Conservation (phyloP, 2,888 invertebrate genomes). For the Magallana nippona region DNA sequence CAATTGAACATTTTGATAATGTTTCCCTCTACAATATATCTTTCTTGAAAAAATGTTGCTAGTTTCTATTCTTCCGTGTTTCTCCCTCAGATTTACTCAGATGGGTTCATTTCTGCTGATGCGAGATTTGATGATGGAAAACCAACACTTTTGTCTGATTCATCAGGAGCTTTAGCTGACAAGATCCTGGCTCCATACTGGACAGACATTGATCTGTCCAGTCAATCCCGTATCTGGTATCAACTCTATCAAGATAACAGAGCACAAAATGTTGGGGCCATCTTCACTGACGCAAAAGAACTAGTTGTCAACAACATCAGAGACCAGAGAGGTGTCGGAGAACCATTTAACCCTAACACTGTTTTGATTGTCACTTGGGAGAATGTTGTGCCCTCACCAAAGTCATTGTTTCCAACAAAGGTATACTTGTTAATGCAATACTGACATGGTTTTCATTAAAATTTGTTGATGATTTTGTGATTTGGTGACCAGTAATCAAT, state of each 20-base stretch:
- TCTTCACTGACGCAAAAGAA: not conserved
- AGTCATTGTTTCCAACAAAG: not conserved
- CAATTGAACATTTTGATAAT: too few relatives aligned
- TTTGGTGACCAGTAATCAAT: too few relatives aligned
- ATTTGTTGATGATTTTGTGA: too few relatives aligned
- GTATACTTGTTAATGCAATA: not conserved
- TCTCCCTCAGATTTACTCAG: conserved; percentile 39
- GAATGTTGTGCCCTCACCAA: conserved; percentile 35
- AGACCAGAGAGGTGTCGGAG: not conserved
- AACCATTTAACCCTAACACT: conserved; percentile 36
- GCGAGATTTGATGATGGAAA: not conserved
- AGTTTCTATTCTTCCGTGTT: too few relatives aligned
- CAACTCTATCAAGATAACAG: conserved; percentile 35
- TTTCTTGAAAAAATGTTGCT: too few relatives aligned
- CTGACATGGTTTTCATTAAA: not conserved
- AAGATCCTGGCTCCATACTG: conserved; percentile 44
- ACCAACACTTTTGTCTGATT: conserved; percentile 1
- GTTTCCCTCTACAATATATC: too few relatives aligned
- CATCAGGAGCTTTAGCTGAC: not conserved
- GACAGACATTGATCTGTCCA: conserved; percentile 18
- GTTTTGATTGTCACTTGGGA: conserved; percentile 45
- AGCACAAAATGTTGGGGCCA: not conserved
- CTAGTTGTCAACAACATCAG: conserved; percentile 3
- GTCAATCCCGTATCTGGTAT: conserved; percentile 39
- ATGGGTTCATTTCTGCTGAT: conserved; percentile 41